Percentiles rank a stretch among this genome's conserved stretches.
These are phyloP conservation scores for Sebastes nivosus DNA, from an alignment of 2,797 vertebrate genomes.

Conservation along the genomic window DNA sequence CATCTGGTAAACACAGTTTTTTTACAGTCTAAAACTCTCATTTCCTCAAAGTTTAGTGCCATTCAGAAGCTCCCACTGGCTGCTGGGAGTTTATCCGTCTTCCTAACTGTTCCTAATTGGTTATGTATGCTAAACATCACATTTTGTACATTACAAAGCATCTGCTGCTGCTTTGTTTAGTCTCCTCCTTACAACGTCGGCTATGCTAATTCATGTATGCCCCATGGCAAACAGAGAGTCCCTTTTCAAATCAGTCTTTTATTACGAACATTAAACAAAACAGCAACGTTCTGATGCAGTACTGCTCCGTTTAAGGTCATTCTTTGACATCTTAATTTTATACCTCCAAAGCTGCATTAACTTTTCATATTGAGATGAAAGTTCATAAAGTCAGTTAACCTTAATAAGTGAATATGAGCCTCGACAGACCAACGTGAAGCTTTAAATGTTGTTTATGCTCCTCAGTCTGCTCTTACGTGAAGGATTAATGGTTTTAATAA, in stretches of 20 bases:
- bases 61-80: not conserved
- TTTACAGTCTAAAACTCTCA: not conserved
- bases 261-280: not conserved
- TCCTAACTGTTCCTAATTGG: constrained; percentile 25
- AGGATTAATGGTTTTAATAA: constrained; percentile 18
- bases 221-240: not conserved
- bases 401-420: not conserved
- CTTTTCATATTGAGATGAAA: not conserved
- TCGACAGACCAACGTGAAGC: not conserved
- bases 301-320: not conserved
- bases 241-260: not conserved
- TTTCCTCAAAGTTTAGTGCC: not conserved
- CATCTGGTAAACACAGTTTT: constrained; percentile 84
- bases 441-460: not conserved
- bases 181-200: not conserved
- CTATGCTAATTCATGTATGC: not conserved
- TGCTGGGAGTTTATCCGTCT: not conserved
- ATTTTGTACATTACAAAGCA: constrained; percentile 5
- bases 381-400: not conserved
- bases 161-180: constrained; percentile 12
- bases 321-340: not conserved
- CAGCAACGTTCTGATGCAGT: not conserved
- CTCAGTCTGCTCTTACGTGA: not conserved
- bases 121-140: constrained; percentile 6
- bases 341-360: not conserved